A percentile compares a stretch with the other conserved stretches of the same genome.
Conservation (phyloP, 2,113 vertebrate species). For the Cettia cetti region DNA sequence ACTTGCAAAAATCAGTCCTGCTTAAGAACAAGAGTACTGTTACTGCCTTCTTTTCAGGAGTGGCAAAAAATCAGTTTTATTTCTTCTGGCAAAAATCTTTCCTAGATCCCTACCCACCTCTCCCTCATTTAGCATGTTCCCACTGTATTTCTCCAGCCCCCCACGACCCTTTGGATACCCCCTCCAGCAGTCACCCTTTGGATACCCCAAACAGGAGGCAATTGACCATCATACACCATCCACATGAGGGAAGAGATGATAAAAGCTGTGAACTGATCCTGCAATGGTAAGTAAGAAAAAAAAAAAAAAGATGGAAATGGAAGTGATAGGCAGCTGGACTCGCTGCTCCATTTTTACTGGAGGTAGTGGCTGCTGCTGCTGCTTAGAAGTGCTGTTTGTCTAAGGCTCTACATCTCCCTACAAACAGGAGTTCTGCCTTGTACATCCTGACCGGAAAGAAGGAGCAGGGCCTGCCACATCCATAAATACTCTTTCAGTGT, state of each 20-base stretch:
- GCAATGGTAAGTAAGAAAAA: neutral
- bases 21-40: neutral
- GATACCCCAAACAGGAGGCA: neutral
- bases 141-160: neutral
- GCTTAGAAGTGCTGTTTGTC: neutral
- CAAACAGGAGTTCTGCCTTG: neutral
- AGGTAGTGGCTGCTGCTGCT: neutral
- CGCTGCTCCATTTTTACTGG: fast-evolving
- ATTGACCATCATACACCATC: neutral
- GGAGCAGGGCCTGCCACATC: neutral
- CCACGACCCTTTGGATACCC: neutral
- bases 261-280: neutral
- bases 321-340: neutral
- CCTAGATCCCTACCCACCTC: neutral
- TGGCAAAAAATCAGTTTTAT: neutral
- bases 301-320: neutral
- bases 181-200: neutral
- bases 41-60: neutral
- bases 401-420: neutral
- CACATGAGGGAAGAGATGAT: neutral
- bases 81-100: neutral
- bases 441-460: neutral
- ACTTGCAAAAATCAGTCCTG: neutral
- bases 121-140: neutral
- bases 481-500: neutral